Percentiles rank a stretch among this genome's conserved stretches.
Evolutionary conservation across 2,888 invertebrate genomes (phyloP).

Genomic region (Luffia ferchaultella): DNA sequence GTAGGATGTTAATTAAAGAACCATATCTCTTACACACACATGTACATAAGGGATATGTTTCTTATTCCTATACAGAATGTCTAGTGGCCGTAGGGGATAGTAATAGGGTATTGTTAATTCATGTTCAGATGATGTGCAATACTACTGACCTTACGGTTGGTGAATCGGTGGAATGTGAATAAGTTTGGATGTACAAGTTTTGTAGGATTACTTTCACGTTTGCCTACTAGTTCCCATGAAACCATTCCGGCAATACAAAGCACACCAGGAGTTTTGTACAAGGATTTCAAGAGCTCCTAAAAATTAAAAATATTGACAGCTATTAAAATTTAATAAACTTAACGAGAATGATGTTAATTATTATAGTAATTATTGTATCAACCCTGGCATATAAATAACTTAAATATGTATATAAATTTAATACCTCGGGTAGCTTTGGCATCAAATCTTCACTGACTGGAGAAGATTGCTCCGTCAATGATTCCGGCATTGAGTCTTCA

Average conservation of each 20-base stretch:
- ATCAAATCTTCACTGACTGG: constrained; percentile 67
- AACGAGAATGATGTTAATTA: no score
- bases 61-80: no score
- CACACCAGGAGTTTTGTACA: constrained; percentile 75
- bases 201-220: constrained; percentile 78
- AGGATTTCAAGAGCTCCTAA: constrained; percentile 67
- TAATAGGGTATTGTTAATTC: no score
- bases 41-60: no score
- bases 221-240: constrained; percentile 90
- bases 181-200: constrained; percentile 75
- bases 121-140: no score
- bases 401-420: background rate
- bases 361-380: no score
- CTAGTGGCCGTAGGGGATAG: no score
- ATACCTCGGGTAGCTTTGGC: constrained; percentile 69
- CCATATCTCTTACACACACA: no score
- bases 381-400: background rate
- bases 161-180: constrained; percentile 84
- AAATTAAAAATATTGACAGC: no score
- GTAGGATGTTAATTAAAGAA: no score
- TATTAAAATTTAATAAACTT: no score
- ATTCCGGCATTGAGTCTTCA: constrained; percentile 11
- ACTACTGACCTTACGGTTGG: constrained; percentile 60
- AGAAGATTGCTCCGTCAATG: constrained; percentile 43
- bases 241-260: constrained; percentile 85